Percentiles rank a stretch among this genome's conserved stretches.
phyloP scores from a whole-genome alignment of 1,140 invertebrate species.

The Apis dorsata region DNA sequence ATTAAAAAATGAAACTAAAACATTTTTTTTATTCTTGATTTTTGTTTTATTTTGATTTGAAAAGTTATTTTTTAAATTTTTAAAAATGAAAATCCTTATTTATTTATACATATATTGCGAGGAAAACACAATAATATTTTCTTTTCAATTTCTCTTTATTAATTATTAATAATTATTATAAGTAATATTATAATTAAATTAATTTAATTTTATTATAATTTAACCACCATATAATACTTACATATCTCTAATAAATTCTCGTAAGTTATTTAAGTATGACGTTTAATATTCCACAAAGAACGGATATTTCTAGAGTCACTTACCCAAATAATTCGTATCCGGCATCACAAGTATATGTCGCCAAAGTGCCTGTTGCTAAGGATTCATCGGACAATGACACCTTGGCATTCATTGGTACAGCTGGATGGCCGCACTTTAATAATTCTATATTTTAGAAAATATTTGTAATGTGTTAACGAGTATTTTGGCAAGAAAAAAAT shows the following conservation, averaged over 20 bases:
- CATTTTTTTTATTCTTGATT: too few relatives aligned
- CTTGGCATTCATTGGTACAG: constrained; percentile 90
- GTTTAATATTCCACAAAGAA: background rate
- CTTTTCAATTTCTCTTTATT: background rate
- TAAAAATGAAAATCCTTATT: background rate
- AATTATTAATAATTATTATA: too few relatives aligned
- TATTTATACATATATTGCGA: constrained; percentile 5
- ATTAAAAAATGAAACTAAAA: too few relatives aligned
- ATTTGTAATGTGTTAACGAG: background rate
- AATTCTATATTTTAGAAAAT: constrained; percentile 72
- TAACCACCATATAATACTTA: background rate
- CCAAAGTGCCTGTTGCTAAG: constrained; percentile 83
- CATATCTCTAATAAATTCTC: background rate
- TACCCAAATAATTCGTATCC: constrained; percentile 88
- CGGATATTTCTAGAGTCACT: constrained; percentile 52
- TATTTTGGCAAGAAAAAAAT: background rate
- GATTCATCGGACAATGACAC: constrained; percentile 81
- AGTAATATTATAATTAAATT: too few relatives aligned
- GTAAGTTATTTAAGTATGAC: background rate
- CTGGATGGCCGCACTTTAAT: constrained; percentile 87
- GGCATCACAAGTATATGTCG: constrained; percentile 90
- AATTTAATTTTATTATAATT: background rate
- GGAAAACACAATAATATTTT: constrained; percentile 4
- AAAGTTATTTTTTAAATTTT: too few relatives aligned
- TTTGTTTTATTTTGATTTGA: too few relatives aligned